phyloP scores from a whole-genome alignment of 2,888 invertebrate species.

The Tetanocera ferruginea region DNA sequence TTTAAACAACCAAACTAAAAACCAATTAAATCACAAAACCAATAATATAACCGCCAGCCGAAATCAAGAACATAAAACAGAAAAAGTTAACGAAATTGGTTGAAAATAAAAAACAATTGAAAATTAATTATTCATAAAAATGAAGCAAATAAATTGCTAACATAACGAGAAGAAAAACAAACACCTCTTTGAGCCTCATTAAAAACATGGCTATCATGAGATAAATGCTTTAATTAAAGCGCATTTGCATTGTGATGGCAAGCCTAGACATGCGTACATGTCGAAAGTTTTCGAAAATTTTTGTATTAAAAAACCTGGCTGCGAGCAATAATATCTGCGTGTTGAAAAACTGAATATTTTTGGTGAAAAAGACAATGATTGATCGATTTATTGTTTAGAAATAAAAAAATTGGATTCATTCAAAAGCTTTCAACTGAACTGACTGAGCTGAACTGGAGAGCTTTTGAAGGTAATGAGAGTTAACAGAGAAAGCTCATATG shows the following conservation, averaged over 20 bases:
- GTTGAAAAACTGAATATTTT: constrained; percentile 68
- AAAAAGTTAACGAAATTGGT: neutral
- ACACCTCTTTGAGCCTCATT: constrained; percentile 27
- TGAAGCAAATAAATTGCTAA: neutral
- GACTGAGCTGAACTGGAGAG: neutral
- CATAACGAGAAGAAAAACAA: constrained; percentile 9
- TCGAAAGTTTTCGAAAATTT: constrained; percentile 30
- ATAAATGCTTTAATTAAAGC: constrained; percentile 34
- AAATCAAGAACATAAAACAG: neutral
- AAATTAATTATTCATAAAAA: neutral
- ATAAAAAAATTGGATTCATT: neutral
- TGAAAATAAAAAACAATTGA: neutral
- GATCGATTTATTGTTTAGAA: constrained; percentile 64
- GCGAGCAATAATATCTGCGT: constrained; percentile 71
- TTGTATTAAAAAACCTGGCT: constrained; percentile 60
- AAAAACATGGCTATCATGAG: neutral
- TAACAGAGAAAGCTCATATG: neutral
- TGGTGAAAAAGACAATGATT: constrained; percentile 65
- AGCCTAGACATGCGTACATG: constrained; percentile 19
- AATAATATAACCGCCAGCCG: constrained; percentile 16
- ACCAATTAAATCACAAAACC: constrained; percentile 20
- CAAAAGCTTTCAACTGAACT: neutral
- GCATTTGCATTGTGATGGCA: constrained; percentile 33
- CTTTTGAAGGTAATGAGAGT: neutral
- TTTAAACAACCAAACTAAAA: neutral